Evolutionary conservation across 1,140 invertebrate genomes (phyloP).

Genomic region (Streblospio benedicti): DNA sequence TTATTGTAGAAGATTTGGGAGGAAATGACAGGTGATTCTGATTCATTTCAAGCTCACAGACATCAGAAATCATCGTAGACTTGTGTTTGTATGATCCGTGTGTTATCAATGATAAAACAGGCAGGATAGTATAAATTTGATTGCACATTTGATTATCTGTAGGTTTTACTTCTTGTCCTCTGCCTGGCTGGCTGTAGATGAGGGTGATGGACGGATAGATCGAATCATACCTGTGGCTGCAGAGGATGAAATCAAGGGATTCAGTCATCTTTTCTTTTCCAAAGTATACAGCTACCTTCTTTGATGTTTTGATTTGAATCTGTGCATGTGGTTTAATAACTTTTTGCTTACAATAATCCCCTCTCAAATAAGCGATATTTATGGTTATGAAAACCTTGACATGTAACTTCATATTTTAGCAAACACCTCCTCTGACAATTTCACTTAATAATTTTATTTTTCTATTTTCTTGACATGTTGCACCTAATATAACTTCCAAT

Average conservation of each 20-base stretch:
- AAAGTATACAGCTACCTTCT: slow-evolving; percentile 43
- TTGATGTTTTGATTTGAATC: slow-evolving; percentile 47
- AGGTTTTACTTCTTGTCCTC: slow-evolving; percentile 22
- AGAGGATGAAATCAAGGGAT: slow-evolving; percentile 30
- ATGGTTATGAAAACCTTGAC: not conserved
- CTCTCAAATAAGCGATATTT: not conserved
- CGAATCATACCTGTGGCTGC: slow-evolving; percentile 43
- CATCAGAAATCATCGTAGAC: not conserved
- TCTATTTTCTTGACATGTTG: no score
- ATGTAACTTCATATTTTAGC: not conserved
- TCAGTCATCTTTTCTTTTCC: slow-evolving; percentile 36
- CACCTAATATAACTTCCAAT: no score
- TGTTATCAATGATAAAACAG: not conserved
- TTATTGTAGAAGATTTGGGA: slow-evolving; percentile 8
- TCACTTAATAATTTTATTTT: no score
- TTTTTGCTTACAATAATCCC: slow-evolving; percentile 1
- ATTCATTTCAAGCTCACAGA: not conserved
- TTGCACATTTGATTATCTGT: not conserved
- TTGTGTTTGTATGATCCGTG: not conserved
- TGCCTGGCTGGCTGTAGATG: slow-evolving; percentile 46
- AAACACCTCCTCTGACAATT: no score
- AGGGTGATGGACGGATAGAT: slow-evolving; percentile 47
- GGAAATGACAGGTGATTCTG: not conserved
- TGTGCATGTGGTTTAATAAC: slow-evolving; percentile 42
- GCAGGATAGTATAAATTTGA: not conserved